Percentiles rank a stretch among this genome's conserved stretches.
phyloP scores from a whole-genome alignment of 2,888 invertebrate species.

The Buathra laborator region DNA sequence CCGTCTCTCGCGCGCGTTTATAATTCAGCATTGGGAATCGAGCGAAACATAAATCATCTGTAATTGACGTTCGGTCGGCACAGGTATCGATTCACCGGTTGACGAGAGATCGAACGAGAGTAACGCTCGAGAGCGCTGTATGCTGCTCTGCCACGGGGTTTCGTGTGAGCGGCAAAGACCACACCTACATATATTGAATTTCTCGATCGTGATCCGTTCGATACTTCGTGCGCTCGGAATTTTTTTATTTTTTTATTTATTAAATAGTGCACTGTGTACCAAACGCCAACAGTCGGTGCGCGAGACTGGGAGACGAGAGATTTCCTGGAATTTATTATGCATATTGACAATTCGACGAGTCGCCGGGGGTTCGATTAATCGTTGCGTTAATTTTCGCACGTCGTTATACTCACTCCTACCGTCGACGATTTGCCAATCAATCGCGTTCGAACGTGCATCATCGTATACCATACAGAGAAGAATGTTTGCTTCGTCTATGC shows the following conservation, averaged over 20 bases:
- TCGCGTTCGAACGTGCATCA: constrained; percentile 38
- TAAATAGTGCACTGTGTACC: neutral
- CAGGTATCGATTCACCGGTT: constrained; percentile 66
- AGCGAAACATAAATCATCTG: constrained; percentile 70
- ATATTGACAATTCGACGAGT: constrained; percentile 42
- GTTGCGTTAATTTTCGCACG: constrained; percentile 28
- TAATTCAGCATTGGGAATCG: constrained; percentile 63
- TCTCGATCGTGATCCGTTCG: constrained; percentile 55
- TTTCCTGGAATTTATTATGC: constrained; percentile 20
- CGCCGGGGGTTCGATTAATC: constrained; percentile 41
- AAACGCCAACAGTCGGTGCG: neutral
- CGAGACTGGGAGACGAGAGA: constrained; percentile 8
- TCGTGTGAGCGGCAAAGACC: constrained; percentile 50
- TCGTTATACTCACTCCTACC: neutral
- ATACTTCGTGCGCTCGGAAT: constrained; percentile 18
- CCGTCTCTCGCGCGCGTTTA: constrained; percentile 18
- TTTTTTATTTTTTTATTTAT: neutral
- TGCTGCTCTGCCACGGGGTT: constrained; percentile 25
- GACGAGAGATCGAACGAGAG: constrained; percentile 63
- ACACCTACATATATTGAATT: constrained; percentile 61
- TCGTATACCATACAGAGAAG: constrained; percentile 14
- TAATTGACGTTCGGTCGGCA: constrained; percentile 71
- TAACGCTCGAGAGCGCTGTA: constrained; percentile 41
- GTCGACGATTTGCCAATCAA: constrained; percentile 34
- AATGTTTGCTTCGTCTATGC: constrained; percentile 20